Conservation (phyloP, 1,140 invertebrate genomes). For the Polypedilum pembai region DNA sequence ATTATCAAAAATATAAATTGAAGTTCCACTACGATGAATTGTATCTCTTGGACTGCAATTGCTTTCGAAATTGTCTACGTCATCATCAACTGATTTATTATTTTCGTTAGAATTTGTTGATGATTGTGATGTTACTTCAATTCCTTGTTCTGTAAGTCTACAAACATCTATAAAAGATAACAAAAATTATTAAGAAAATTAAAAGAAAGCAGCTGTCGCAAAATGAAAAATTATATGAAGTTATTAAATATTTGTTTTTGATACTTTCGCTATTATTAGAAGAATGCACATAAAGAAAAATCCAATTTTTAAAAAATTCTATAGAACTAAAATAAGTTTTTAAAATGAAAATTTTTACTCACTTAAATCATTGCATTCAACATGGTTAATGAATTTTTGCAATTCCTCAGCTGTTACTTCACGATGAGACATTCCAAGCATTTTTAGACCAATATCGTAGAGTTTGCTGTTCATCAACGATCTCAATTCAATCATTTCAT, state of each 20-base stretch:
- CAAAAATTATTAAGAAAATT: neutral
- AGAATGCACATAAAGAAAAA: too few relatives aligned
- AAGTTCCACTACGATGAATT: neutral
- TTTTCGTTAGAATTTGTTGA: too few relatives aligned
- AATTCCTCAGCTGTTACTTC: neutral
- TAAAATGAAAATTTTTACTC: neutral
- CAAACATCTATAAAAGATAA: neutral
- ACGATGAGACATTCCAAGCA: neutral
- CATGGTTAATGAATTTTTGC: neutral
- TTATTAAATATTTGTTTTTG: too few relatives aligned
- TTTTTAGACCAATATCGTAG: neutral
- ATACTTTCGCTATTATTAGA: too few relatives aligned
- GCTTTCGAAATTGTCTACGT: neutral
- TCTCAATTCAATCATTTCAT: neutral
- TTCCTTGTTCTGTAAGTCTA: neutral
- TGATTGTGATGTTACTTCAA: neutral
- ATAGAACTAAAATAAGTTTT: too few relatives aligned
- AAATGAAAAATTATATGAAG: too few relatives aligned
- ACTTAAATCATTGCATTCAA: neutral
- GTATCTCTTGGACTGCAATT: neutral
- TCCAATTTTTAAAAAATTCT: too few relatives aligned
- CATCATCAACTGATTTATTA: too few relatives aligned
- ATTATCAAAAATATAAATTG: conserved; percentile 20
- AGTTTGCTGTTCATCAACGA: neutral
- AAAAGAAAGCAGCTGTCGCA: neutral